A percentile compares a stretch with the other conserved stretches of the same genome.
Evolutionary conservation across 1,140 invertebrate genomes (phyloP).

Genomic region (Philopotamus ludificatus): DNA sequence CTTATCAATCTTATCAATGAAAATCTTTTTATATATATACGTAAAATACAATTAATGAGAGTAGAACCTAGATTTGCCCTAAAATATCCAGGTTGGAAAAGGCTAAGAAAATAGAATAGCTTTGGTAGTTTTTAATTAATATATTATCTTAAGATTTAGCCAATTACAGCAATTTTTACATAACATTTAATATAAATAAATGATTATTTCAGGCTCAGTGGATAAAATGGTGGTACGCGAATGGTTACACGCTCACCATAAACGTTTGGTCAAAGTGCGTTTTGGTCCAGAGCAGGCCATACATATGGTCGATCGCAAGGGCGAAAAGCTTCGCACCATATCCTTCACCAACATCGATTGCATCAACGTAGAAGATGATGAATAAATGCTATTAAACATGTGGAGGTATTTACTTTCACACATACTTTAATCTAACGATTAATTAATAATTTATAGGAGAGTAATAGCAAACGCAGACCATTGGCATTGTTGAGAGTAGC

Average conservation of each 20-base stretch:
- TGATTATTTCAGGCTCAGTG: constrained; percentile 60
- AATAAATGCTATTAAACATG: constrained; percentile 1
- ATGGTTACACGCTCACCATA: constrained; percentile 93
- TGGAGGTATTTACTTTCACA: not conserved
- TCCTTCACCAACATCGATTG: constrained; percentile 73
- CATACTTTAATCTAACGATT: not conserved
- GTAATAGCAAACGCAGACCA: constrained; percentile 74
- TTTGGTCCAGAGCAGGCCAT: constrained; percentile 82
- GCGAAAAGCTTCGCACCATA: constrained; percentile 82
- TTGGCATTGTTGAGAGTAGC: constrained; percentile 84
- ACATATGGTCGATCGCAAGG: constrained; percentile 83
- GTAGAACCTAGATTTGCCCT: too few relatives aligned
- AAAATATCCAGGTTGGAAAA: too few relatives aligned
- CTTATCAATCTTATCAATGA: too few relatives aligned
- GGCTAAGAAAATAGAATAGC: too few relatives aligned
- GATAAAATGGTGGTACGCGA: constrained; percentile 94
- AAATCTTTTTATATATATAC: too few relatives aligned
- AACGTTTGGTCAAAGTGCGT: constrained; percentile 85
- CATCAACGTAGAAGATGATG: constrained; percentile 80
- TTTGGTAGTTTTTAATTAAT: too few relatives aligned
- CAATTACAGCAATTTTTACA: too few relatives aligned
- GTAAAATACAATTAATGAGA: too few relatives aligned
- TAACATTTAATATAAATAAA: too few relatives aligned
- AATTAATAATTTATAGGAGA: constrained; percentile 56
- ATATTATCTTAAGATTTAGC: too few relatives aligned